Evolutionary conservation across 2,888 invertebrate genomes (phyloP), one percentile per base, ranked within the genome.

Genomic region (Melikaiella ostensackeni): DNA sequence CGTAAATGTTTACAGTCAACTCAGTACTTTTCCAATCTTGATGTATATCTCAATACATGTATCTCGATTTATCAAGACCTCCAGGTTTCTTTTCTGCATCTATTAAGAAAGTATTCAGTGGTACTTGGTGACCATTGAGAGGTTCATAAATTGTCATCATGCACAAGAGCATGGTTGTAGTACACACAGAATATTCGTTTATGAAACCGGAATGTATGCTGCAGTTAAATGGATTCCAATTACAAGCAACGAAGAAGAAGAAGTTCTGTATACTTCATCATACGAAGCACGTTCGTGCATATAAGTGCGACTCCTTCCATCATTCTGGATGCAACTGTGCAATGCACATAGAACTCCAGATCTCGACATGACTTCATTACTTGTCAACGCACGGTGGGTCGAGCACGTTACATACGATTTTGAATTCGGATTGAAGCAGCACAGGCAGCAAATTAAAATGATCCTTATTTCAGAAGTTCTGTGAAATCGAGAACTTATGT

Each of bases 341-440:
- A 21, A 70, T 70, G 70, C 70, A n/a, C 70, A 50, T 70, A 70
- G 70, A 55, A 50, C 70, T 21, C 70, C 30, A 50, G 70, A 55
- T 70, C 46, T 50, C n/a, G 50, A 70, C 70, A 70, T 50, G 70
- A 70, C 70, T 70, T 70, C 70, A 70, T 70, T 70, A 70, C 70
- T 70, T 70, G 70, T 70, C 70, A 70, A 50, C 33, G 46, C 70
- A 70, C 50, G 70, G 70, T 70, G 70, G 70, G 70, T 50, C 50
- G 70, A 70, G 70, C 50, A 50, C 33, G 70, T 70, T 70, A 70
- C 50, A 33, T 46, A 50, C 30, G 50, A 70, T 70, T 70, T 70
- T 70, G 70, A 70, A 70, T 70, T 70, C 70, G 70, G 30, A 70
- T 70, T 50, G 70, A 70, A 70, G 70, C 70, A 66, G 70, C 70